These are phyloP conservation scores for Sesia bembeciformis DNA, from an alignment of 2,888 invertebrate species.

Conservation along the genomic window DNA sequence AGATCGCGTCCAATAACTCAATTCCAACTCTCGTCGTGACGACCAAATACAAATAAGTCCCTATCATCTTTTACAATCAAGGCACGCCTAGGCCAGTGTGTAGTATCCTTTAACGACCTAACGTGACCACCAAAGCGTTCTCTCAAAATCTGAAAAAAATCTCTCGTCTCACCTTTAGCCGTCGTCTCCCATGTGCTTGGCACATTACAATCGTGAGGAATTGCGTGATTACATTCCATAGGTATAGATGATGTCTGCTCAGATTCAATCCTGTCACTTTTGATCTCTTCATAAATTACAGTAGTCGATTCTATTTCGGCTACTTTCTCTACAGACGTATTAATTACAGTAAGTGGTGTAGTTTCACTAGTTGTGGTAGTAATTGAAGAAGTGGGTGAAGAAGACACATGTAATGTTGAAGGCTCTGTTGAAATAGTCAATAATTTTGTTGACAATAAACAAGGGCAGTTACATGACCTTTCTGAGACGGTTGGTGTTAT, in stretches of 20 bases:
- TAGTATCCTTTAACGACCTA: constrained; percentile 33
- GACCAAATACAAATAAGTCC: constrained; percentile 21
- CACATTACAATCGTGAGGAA: constrained; percentile 23
- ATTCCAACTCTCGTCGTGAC: constrained; percentile 16
- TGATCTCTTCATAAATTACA: background rate
- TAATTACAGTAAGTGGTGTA: background rate
- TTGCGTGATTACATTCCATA: background rate
- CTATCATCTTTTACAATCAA: constrained; percentile 1
- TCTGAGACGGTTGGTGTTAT: constrained; percentile 3
- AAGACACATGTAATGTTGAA: background rate
- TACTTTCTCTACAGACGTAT: background rate
- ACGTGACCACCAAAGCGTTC: constrained; percentile 34
- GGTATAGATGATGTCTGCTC: background rate
- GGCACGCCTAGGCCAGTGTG: constrained; percentile 24
- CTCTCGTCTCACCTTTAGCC: constrained; percentile 42
- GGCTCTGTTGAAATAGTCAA: constrained; percentile 3
- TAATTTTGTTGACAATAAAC: constrained; percentile 1
- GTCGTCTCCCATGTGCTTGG: constrained; percentile 58
- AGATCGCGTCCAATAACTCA: no score
- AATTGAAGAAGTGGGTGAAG: background rate
- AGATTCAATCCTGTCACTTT: background rate
- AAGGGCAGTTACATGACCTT: no score
- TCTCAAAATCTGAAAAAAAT: constrained; percentile 45
- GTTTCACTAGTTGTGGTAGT: background rate
- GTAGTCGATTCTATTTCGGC: background rate